These are phyloP conservation scores for Oscheius sp. DNA, from an alignment of 1,140 invertebrate species.

Conservation along the genomic window DNA sequence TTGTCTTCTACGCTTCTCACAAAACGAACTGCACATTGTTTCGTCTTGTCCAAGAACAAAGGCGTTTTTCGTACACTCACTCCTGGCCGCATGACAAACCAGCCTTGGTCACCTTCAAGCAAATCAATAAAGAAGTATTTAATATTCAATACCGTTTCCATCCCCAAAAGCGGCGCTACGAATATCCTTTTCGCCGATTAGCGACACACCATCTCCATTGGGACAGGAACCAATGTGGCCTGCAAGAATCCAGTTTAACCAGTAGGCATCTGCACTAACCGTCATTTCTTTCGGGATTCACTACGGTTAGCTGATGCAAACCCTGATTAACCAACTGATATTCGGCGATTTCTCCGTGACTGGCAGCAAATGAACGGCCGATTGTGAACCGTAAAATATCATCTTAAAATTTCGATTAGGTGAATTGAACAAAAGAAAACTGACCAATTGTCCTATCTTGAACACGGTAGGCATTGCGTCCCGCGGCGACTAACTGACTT, in stretches of 20 bases:
- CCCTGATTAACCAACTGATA: neutral
- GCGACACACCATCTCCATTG: neutral
- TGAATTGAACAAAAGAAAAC: neutral
- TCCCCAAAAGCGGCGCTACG: conserved; percentile 3
- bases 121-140: neutral
- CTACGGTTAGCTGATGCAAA: neutral
- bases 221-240: neutral
- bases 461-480: neutral
- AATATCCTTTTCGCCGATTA: conserved; percentile 6
- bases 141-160: neutral
- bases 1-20: too few species aligned
- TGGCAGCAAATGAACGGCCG: neutral
- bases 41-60: neutral
- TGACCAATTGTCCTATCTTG: conserved; percentile 9
- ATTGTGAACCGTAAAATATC: neutral
- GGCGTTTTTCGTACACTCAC: neutral
- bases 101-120: neutral
- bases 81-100: neutral
- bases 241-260: too few species aligned
- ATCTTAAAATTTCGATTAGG: neutral
- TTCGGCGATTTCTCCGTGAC: neutral
- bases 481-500: neutral
- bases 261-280: too few species aligned
- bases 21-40: neutral
- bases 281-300: neutral